Evolutionary conservation across 2,113 vertebrate genomes (phyloP), one percentile per base, ranked within the genome.

Genomic region (Anguilla rostrata): DNA sequence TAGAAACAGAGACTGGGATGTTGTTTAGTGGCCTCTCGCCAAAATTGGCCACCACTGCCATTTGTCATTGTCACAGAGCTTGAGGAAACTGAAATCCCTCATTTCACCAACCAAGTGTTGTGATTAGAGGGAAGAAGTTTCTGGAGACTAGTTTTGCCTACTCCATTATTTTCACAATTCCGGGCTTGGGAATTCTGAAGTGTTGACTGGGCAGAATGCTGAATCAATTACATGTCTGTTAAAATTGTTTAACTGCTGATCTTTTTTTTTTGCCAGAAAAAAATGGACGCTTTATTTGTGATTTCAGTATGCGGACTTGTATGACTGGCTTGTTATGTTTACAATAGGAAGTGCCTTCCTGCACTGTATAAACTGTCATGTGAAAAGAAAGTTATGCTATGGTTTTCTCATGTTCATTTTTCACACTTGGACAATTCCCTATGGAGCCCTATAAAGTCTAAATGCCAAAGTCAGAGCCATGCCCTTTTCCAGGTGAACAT

Each of bases 151-250:
- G 60, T 22, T 14, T 49, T 9, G 43, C 57, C 1, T 53, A 53
- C 46, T 16, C 11, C 40, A 7, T 71, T 82, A 63, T 83, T 53
- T 71, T 71, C 26, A n/a, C 80, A 39, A 7, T 39, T n/a, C 40
- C 40, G 26, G 20, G 20, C 14, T 49, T 40, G 46, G 53, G 40
- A 81, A 81, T 57, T 57, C 34, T 49, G 56, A 82, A 86, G 57
- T 57, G 39, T 71, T 43, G 43, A 82, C 41, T 39, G n/a, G 29
- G 15, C 39, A 82, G 29, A n/a, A 34, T 86, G 81, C 46, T 57
- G 85, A 86, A 20, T 83, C 57, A 53, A 78, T 57, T 81, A 53
- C 81, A 56, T 15, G 81, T 29, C 57, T 78, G 34, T 75, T 83
- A 63, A 78, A 83, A 86, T 60, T 39, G 78, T 34, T 85, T 80